phyloP scores from a whole-genome alignment of 1,140 invertebrate species.

The Hypsibius dujardini region DNA sequence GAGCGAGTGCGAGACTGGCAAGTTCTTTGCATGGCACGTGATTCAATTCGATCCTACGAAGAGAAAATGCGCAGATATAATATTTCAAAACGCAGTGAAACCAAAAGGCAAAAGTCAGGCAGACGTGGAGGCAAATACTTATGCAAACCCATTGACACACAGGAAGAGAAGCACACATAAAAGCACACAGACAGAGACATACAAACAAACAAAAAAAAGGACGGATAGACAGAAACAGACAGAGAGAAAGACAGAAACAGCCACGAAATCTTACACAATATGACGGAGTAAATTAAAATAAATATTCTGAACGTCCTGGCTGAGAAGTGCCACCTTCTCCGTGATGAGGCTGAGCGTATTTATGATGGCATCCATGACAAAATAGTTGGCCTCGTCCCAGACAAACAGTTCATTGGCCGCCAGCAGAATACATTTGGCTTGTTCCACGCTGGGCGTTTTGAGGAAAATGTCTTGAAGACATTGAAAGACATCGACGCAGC shows the following conservation, averaged over 20 bases:
- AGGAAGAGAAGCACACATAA: no score
- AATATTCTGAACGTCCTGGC: neutral
- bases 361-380: neutral
- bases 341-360: slow-evolving; percentile 14
- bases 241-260: no score
- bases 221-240: no score
- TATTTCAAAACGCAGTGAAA: no score
- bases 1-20: slow-evolving; percentile 49
- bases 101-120: no score
- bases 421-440: neutral
- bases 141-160: no score
- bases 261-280: neutral
- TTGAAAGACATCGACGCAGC: neutral
- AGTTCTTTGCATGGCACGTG: slow-evolving; percentile 98
- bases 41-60: slow-evolving; percentile 48
- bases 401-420: neutral
- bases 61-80: neutral
- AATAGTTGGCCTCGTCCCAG: slow-evolving; percentile 16
- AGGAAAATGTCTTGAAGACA: neutral
- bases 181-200: no score
- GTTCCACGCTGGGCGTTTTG: neutral
- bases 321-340: neutral
- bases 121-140: no score
- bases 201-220: no score
- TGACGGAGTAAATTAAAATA: slow-evolving; percentile 19